Evolutionary conservation across 2,113 vertebrate species (phyloP).

Genomic region (Nettapus auritus): DNA sequence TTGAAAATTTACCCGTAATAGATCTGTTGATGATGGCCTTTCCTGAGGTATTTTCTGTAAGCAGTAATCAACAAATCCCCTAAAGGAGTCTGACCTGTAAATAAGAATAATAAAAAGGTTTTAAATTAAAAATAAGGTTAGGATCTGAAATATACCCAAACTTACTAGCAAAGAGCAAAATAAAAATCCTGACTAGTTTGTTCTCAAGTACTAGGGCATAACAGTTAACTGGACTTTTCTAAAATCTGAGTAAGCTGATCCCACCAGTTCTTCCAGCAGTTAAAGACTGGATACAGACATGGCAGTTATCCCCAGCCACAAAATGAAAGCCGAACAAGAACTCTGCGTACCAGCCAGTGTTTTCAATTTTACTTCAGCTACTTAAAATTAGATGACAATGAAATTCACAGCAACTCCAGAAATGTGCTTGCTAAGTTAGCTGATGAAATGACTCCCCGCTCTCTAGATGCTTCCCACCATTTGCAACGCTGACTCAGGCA

Average conservation of each 20-base stretch:
- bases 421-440: not conserved
- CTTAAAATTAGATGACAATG: not conserved
- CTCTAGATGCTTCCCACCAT: not conserved
- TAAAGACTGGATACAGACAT: not conserved
- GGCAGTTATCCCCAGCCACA: not conserved
- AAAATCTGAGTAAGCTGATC: not conserved
- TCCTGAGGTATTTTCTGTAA: constrained; percentile 99
- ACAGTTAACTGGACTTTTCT: not conserved
- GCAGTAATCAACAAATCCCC: constrained; percentile 99
- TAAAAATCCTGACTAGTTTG: not conserved
- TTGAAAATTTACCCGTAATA: constrained; percentile 88
- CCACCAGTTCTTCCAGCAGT: not conserved
- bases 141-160: not conserved
- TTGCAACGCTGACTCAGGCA: not conserved
- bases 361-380: not conserved
- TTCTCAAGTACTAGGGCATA: not conserved
- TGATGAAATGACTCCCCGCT: not conserved
- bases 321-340: not conserved
- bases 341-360: not conserved
- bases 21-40: constrained; percentile 92
- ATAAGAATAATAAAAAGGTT: not conserved
- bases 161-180: not conserved
- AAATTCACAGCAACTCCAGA: not conserved
- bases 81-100: constrained; percentile 92
- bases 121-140: constrained; percentile 3